These are phyloP conservation scores for Sebastes itinus DNA, from an alignment of 2,797 vertebrate species.

Conservation along the genomic window DNA sequence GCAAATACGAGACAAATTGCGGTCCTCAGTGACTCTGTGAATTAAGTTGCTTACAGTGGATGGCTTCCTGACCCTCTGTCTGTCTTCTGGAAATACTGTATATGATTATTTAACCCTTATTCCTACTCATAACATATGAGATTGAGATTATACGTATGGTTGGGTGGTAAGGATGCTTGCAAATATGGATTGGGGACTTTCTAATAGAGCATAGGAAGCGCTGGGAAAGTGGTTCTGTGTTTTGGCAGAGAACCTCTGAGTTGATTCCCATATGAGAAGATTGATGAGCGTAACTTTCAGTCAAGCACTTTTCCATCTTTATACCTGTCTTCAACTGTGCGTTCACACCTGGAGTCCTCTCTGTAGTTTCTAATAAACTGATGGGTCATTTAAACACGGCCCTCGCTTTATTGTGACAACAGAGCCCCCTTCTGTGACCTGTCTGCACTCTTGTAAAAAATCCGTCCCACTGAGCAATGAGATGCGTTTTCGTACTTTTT, in stretches of 20 bases:
- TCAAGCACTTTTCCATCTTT: slow-evolving; percentile 1
- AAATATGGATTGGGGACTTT: slow-evolving; percentile 42
- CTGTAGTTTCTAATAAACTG: background rate
- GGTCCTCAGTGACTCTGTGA: slow-evolving; percentile 51
- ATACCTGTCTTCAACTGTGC: background rate
- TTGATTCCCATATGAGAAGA: slow-evolving; percentile 5
- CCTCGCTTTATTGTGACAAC: background rate
- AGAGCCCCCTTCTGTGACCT: background rate
- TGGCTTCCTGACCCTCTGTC: slow-evolving; percentile 45
- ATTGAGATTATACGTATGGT: slow-evolving; percentile 47
- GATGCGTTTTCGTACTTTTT: background rate
- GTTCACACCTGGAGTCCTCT: background rate
- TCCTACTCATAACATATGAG: slow-evolving; percentile 48
- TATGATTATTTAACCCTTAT: slow-evolving; percentile 41
- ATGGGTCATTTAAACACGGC: background rate
- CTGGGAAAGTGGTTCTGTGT: slow-evolving; percentile 41
- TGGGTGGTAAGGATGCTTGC: slow-evolving; percentile 35
- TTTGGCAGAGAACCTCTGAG: slow-evolving; percentile 15
- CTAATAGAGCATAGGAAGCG: slow-evolving; percentile 36
- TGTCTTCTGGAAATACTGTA: slow-evolving; percentile 41
- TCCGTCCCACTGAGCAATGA: background rate
- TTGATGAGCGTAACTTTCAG: background rate
- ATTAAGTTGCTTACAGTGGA: slow-evolving; percentile 63
- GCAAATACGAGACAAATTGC: slow-evolving; percentile 59
- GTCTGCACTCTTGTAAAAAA: background rate